Base-by-base conservation (phyloP, 2,888 invertebrate species). In the Lasioglossum figueresi region DNA sequence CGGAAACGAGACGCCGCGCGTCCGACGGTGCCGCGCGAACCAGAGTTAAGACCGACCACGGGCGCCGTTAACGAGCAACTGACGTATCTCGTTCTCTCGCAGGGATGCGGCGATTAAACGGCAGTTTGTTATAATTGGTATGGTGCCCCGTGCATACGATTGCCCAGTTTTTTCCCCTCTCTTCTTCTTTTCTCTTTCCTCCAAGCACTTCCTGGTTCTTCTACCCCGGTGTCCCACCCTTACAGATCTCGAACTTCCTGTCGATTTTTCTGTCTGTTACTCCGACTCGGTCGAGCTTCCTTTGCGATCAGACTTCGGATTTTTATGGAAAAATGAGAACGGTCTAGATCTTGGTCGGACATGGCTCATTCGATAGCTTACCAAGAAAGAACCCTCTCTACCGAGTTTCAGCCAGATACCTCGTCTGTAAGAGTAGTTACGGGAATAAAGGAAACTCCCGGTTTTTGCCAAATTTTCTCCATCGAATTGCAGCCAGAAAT, bases 121-220 rank as follows among this genome's bases (percentile, higher is more conserved):
- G 88, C 90, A 90, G 91, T 91, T 91, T 89, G 90, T 92, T 91
- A 91, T 92, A 93, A 93, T 93, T 92, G 90, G 91, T 88, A 88
- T 83, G 87, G 83, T n/a, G 59, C 70, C 34, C 19, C 40, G 52
- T 23, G 45, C 34, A 16, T n/a, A 48, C 31, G 31, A 75, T 56
- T 73, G 34, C 14, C 2, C 68, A n/a, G 2, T 52, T 40, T n/a
- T 16, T 43, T 1, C 34, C 14, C 8, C 52, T 43, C 14, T 14
- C n/a, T n/a, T 3, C 3, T 16, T 31, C 68, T 40, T 4, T 40
- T 68, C 23, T 5, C 12, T 37, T 68, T 23, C 37, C 6, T 14
- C 27, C 27, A 1, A 27, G 27, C 27, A 12, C 27, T 66, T 66
- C 34, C 66, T 66, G 19, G 66, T 66, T 66, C 8, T 56, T 59